Base-by-base conservation (phyloP, 2,888 invertebrate species). In the Bellardia bayeri region DNA sequence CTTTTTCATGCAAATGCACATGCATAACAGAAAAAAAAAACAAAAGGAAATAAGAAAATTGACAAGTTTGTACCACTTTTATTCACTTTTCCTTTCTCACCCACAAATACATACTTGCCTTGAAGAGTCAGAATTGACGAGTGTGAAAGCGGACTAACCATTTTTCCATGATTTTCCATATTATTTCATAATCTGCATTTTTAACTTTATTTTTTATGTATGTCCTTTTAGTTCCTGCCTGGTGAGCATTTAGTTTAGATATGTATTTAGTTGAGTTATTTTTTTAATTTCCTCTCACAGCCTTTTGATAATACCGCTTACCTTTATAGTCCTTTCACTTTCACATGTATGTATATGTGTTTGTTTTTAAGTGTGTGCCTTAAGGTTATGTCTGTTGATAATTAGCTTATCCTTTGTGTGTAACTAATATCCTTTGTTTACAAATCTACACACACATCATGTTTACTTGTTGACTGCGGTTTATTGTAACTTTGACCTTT, bases 391-490 rank as follows among this genome's bases (percentile, higher is more conserved):
- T 51, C 16, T 66, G 58, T 78, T 49, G 76, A 56, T 86, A 82
- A 82, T 82, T 82, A 74, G 78, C 61, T 82, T 78, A 86, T 82
- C 82, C 78, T 82, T 69, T 76, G 74, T 61, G 80, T 72, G 72
- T 79, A 75, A 58, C 72, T 80, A 66, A 80, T 76, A 61, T 86
- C 82, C 86, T 86, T 86, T 86, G 71, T 72, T 85, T 64, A 49
- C 45, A 8, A n/a, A 49, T 42, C 23, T 30, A 23, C 14, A 37
- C 33, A 40, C 11, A 51, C 40, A 40, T 23, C 16, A 64, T 13
- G 13, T 63, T 71, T 42, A 40, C 42, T 75, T 72, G 33, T 16
- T 66, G 64, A 56, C 54, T 40, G 75, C 49, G 51, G 68, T 76
- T 72, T 40, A 51, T 30, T 30, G 61, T 76, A 61, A 71, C 30